Base-by-base conservation (phyloP, 2,113 vertebrate genomes). In the Coptodon bakossiorum region DNA sequence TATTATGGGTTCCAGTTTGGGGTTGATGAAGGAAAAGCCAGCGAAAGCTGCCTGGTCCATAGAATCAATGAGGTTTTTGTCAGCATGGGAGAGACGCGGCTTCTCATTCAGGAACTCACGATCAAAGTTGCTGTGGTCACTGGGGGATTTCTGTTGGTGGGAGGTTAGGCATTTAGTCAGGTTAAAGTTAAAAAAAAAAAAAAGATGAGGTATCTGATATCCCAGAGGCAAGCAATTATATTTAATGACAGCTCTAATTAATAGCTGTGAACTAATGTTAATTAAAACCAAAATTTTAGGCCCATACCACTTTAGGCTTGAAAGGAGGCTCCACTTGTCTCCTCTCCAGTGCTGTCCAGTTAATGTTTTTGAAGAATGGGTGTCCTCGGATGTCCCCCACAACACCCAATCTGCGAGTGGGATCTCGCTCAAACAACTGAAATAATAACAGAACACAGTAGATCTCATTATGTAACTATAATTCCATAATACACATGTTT, bases 121-220 rank as follows among this genome's bases (percentile, higher is more conserved):
- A 95, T 99, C 99, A 11, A 99, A 99, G 96, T 99, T 99, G 97
- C 92, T 98, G 94, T 97, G 98, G 95, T 99, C 99, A 3, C 92
- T 97, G 4, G 96, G 85, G 10, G 98, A 97, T 96, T 98, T 99
- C 99, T 99, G 96, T 81, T 79, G 90, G 40, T 7, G 86, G 66
- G 52, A 87, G 79, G 36, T 88, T 63, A 76, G 27, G 40, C 6
- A 87, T 56, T 61, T 83, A 92, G 40, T 90, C 53, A 61, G 78
- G 29, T 56, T 43, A 45, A 61, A 50, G 13, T 9, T 10, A 81
- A 73, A 48, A 53, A 80, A 52, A 48, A 73, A 53, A 63, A 73
- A 78, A 31, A 16, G 34, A 3, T 83, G 29, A 38, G 24, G 29
- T 29, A 31, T 61, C 19, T 13, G 2, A 11, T 6, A n/a, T 68